Conservation (phyloP, 2,797 vertebrate species). For the Rhyacichthys aspro region DNA sequence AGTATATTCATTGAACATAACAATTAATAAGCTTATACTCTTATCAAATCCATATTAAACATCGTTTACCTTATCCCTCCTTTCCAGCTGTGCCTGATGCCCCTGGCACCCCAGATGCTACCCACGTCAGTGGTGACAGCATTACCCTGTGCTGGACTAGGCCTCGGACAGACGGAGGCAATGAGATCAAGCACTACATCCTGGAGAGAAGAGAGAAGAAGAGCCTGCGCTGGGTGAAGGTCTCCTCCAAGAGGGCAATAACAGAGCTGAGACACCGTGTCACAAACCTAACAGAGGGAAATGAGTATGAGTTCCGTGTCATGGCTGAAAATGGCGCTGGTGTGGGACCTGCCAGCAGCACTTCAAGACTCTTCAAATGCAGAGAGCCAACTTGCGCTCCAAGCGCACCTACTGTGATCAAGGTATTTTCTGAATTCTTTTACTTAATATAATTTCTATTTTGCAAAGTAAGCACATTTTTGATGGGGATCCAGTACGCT, state of each 20-base stretch:
- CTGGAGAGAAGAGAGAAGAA: constrained; percentile 98
- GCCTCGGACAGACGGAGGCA: constrained; percentile 93
- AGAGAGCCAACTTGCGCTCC: constrained; percentile 94
- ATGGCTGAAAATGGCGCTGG: constrained; percentile 98
- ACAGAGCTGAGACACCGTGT: constrained; percentile 92
- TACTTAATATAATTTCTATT: too few relatives aligned
- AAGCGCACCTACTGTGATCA: constrained; percentile 90
- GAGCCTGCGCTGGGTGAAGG: constrained; percentile 95
- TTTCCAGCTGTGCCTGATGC: constrained; percentile 91
- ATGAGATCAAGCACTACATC: constrained; percentile 96
- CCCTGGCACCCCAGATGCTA: constrained; percentile 93
- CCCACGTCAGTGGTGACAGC: constrained; percentile 91
- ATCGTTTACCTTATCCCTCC: constrained; percentile 2
- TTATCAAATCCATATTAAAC: too few relatives aligned
- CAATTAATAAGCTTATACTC: too few relatives aligned
- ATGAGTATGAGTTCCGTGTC: constrained; percentile 98
- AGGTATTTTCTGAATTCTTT: constrained; percentile 76
- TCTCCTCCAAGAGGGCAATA: constrained; percentile 94
- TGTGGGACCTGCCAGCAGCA: constrained; percentile 88
- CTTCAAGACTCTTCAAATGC: constrained; percentile 95
- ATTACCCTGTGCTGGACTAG: constrained; percentile 94
- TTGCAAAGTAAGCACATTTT: too few relatives aligned
- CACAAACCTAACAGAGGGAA: constrained; percentile 91
- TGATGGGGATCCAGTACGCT: too few relatives aligned
- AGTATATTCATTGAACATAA: too few relatives aligned